A percentile compares a stretch with the other conserved stretches of the same genome.
Evolutionary conservation across 53 echinoderm and acorn worm species (phyloP).

Genomic region (Temnopleurus reevesii): DNA sequence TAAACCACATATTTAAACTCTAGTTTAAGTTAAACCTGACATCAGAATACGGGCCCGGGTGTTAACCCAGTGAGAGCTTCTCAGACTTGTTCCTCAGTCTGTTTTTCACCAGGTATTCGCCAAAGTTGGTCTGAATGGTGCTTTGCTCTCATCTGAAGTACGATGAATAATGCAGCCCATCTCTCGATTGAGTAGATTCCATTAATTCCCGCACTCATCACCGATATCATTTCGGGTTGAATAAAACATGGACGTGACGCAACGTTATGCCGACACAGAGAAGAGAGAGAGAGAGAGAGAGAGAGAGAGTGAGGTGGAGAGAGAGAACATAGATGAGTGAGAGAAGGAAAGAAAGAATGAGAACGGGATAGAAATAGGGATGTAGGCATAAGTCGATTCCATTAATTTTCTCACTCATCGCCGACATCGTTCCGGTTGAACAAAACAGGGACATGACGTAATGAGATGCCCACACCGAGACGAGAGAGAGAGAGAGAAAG

Average conservation of each 20-base stretch:
- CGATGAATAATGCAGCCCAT: conserved; percentile 6
- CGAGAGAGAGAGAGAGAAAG: neutral
- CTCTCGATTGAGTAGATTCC: no score
- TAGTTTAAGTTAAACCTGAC: no score
- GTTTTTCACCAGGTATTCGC: no score
- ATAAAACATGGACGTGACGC: neutral
- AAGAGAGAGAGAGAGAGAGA: neutral
- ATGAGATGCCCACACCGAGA: no score
- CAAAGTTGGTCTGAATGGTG: neutral
- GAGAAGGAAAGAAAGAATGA: neutral
- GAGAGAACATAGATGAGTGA: neutral
- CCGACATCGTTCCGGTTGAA: neutral
- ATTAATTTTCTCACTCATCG: no score
- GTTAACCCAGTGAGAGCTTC: no score
- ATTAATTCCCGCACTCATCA: no score
- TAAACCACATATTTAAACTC: no score
- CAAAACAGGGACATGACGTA: neutral
- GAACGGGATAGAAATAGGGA: neutral
- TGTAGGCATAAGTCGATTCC: no score
- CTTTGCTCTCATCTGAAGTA: neutral
- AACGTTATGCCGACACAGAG: neutral
- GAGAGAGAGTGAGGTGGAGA: neutral
- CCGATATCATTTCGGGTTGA: no score
- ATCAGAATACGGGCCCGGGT: no score
- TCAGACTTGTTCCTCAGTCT: no score